These are phyloP conservation scores for Paramormyrops kingsleyae DNA, from an alignment of 2,113 vertebrate species.

Conservation along the genomic window DNA sequence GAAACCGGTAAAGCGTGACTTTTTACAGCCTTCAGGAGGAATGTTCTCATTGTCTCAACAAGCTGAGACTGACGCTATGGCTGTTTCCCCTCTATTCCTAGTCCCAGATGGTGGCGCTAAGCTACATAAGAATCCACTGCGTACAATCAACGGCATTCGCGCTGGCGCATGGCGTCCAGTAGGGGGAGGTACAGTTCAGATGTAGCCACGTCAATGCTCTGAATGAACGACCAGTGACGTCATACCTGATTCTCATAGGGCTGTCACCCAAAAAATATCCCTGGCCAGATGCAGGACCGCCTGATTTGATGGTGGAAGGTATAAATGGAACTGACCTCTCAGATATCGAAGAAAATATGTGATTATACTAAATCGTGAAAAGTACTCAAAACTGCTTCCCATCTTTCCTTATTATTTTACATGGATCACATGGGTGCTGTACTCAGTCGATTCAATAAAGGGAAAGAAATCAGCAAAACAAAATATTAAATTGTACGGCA, in stretches of 20 bases:
- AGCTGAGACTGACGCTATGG: background rate
- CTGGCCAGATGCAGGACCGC: background rate
- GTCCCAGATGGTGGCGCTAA: background rate
- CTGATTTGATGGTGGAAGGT: background rate
- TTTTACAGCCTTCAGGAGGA: background rate
- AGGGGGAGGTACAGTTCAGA: conserved; percentile 1
- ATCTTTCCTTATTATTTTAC: background rate
- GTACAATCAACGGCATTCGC: background rate
- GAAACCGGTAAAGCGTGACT: background rate
- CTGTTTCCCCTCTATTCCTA: background rate
- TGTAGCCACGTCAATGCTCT: background rate
- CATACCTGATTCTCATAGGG: background rate
- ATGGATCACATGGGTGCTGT: background rate
- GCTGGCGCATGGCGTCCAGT: background rate
- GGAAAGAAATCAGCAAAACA: background rate
- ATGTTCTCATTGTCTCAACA: background rate
- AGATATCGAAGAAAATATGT: background rate
- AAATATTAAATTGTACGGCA: background rate
- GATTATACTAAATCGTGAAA: background rate
- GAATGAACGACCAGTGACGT: background rate
- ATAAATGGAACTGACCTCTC: background rate
- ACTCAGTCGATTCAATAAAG: background rate
- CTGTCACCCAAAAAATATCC: background rate
- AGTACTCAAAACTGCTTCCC: background rate
- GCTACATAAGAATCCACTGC: background rate